Evolutionary conservation across 2,888 invertebrate species (phyloP).

Genomic region (Melangyna quadrimaculata): DNA sequence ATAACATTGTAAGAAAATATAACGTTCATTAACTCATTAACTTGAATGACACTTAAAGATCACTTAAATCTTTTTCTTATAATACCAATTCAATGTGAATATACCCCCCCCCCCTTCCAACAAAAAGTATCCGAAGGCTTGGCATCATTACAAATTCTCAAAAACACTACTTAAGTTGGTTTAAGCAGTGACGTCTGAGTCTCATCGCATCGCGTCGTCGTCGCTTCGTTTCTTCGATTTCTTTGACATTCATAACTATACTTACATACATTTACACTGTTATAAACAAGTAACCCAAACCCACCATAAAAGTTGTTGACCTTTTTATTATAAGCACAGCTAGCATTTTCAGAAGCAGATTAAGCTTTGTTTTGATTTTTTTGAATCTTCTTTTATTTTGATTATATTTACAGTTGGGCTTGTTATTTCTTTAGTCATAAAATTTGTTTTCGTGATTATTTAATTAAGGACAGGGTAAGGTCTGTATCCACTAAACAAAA

Average conservation of each 20-base stretch:
- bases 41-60: slow-evolving; percentile 61
- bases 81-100: slow-evolving; percentile 26
- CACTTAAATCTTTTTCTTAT: slow-evolving; percentile 37
- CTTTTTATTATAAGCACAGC: slow-evolving; percentile 4
- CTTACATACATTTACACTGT: no score
- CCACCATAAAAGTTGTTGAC: slow-evolving; percentile 41
- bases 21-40: slow-evolving; percentile 62
- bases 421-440: slow-evolving; percentile 9
- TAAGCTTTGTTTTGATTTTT: slow-evolving; percentile 3
- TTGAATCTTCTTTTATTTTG: slow-evolving; percentile 4
- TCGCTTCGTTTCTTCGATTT: not conserved
- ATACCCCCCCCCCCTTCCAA: slow-evolving; percentile 14
- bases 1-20: slow-evolving; percentile 25
- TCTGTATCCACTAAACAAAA: not conserved
- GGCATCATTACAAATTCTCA: not conserved
- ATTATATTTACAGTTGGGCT: slow-evolving; percentile 13
- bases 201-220: no score
- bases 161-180: not conserved
- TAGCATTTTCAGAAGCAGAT: not conserved
- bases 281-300: not conserved
- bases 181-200: not conserved
- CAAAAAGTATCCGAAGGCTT: slow-evolving; percentile 10
- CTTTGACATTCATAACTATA: slow-evolving; percentile 40
- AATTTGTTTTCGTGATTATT: slow-evolving; percentile 27
- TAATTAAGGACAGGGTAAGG: slow-evolving; percentile 13